Percentiles rank a stretch among this genome's conserved stretches.
phyloP scores from a whole-genome alignment of 2,888 invertebrate genomes.

The Megalurothrips usitatus region DNA sequence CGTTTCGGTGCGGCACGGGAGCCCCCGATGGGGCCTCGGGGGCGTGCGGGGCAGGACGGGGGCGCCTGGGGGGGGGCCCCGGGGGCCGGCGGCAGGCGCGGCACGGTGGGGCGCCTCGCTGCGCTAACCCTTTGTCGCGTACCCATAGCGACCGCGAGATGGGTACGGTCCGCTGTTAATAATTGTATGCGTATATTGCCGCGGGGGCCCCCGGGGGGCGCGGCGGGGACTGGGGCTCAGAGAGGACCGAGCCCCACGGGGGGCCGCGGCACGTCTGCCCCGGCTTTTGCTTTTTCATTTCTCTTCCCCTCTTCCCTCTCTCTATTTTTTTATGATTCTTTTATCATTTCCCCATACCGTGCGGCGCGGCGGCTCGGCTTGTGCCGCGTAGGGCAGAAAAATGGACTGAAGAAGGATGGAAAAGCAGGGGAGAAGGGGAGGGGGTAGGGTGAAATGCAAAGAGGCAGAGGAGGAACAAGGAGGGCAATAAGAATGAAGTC shows the following conservation, averaged over 20 bases:
- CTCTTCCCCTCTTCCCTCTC: neutral
- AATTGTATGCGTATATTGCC: neutral
- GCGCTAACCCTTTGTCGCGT: neutral
- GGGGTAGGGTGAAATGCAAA: neutral
- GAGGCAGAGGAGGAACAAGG: neutral
- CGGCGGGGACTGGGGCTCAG: neutral
- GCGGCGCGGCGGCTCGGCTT: neutral
- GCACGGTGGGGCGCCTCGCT: neutral
- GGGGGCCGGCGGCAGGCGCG: neutral
- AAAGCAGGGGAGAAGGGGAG: neutral
- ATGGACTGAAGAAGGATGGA: neutral
- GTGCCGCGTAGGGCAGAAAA: neutral
- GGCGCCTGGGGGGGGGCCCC: neutral
- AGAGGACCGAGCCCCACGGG: neutral
- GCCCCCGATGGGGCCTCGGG: too few species aligned
- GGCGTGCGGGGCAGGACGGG: too few species aligned
- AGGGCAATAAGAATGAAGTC: neutral
- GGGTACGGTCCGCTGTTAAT: neutral
- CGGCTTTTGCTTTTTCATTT: neutral
- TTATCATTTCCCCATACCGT: neutral
- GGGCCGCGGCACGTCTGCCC: neutral
- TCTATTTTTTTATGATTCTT: neutral
- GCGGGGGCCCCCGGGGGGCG: neutral
- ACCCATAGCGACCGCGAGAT: neutral
- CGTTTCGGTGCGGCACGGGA: too few species aligned